Conservation (phyloP, 1,140 invertebrate species). For the Mylabris phalerata region DNA sequence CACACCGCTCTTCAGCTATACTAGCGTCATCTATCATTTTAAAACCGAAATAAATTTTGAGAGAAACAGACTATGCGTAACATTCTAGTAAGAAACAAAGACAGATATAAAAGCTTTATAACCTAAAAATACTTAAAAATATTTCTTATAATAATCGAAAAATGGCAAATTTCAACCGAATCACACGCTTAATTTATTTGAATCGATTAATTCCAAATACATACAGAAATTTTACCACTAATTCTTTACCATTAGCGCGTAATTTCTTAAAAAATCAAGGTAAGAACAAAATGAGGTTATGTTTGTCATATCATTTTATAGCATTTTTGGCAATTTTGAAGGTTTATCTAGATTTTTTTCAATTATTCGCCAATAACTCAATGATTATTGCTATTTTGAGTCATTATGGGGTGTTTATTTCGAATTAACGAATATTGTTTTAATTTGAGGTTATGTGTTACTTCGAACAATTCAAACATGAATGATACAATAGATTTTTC, state of each 20-base stretch:
- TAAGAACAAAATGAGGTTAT: constrained; percentile 8
- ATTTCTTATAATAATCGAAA: neutral
- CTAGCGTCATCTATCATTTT: too few relatives aligned
- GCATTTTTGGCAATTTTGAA: neutral
- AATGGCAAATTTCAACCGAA: constrained; percentile 5
- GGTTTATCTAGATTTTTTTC: neutral
- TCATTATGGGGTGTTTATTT: too few relatives aligned
- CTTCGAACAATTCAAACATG: neutral
- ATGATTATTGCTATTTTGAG: too few relatives aligned
- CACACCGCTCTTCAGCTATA: too few relatives aligned
- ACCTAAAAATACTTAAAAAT: too few relatives aligned
- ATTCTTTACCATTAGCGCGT: neutral
- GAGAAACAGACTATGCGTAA: too few relatives aligned
- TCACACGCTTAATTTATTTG: neutral
- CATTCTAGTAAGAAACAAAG: too few relatives aligned
- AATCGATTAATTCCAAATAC: neutral
- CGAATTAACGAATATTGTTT: neutral
- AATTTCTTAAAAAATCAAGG: constrained; percentile 3
- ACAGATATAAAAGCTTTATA: too few relatives aligned
- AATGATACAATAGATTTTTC: neutral
- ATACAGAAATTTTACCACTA: neutral
- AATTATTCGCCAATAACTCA: neutral
- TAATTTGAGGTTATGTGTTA: neutral
- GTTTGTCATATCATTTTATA: neutral
- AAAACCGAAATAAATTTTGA: too few relatives aligned